A percentile compares a stretch with the other conserved stretches of the same genome.
Conservation (phyloP, 1,140 invertebrate species). For the Bombus vancouverensis region DNA sequence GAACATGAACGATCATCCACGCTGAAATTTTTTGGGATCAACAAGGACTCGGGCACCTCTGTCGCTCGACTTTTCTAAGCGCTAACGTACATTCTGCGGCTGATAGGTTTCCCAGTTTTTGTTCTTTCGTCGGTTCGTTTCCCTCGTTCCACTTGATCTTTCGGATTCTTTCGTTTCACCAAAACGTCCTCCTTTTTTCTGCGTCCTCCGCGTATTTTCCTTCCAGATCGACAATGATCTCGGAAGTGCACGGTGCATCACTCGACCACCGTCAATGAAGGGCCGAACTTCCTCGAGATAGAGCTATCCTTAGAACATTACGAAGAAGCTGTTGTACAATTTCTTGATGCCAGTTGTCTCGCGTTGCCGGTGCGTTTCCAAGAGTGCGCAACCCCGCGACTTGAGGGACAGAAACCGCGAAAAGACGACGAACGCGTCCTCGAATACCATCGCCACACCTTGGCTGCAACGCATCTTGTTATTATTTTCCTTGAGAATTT, state of each 20-base stretch:
- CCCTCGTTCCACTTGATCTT: slow-evolving; percentile 3
- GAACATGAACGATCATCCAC: slow-evolving; percentile 18
- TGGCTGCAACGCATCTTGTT: slow-evolving; percentile 80
- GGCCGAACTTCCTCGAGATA: slow-evolving; percentile 27
- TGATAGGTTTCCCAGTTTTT: neutral
- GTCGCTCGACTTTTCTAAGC: neutral
- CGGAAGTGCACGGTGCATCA: slow-evolving; percentile 61
- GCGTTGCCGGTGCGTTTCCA: slow-evolving; percentile 90
- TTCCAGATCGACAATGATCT: slow-evolving; percentile 33
- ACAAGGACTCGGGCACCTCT: slow-evolving; percentile 5
- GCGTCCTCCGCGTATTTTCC: slow-evolving; percentile 28
- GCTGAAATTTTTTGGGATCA: neutral
- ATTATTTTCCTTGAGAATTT: slow-evolving; percentile 26
- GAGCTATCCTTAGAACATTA: slow-evolving; percentile 88
- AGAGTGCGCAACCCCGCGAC: slow-evolving; percentile 84
- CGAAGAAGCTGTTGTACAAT: slow-evolving; percentile 92
- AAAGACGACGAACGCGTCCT: slow-evolving; percentile 81
- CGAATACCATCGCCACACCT: slow-evolving; percentile 80
- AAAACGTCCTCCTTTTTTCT: slow-evolving; percentile 35
- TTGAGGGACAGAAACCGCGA: slow-evolving; percentile 81
- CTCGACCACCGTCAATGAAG: slow-evolving; percentile 50
- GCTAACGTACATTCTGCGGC: slow-evolving; percentile 26
- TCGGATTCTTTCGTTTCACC: slow-evolving; percentile 21
- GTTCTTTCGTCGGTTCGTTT: neutral
- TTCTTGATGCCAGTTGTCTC: slow-evolving; percentile 92